Evolutionary conservation across 2,797 vertebrate species (phyloP).

Genomic region (Myiotriccus ornatus): DNA sequence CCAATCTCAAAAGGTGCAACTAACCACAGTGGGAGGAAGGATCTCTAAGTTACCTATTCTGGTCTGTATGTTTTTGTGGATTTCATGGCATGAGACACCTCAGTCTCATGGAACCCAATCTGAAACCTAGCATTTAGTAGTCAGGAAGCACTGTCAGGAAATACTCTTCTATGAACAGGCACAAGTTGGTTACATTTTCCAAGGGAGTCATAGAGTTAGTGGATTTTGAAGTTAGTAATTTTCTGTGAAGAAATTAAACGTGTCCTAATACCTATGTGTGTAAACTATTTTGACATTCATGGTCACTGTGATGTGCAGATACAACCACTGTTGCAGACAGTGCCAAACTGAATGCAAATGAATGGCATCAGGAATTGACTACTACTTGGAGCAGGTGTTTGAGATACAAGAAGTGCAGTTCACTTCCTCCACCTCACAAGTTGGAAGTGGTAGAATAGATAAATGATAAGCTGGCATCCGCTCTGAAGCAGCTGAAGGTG

Average conservation of each 20-base stretch:
- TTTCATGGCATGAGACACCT: background rate
- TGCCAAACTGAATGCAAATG: background rate
- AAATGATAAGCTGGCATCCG: background rate
- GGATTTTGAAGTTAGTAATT: background rate
- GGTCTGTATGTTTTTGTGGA: background rate
- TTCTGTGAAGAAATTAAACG: background rate
- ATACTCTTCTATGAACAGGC: background rate
- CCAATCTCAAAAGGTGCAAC: background rate
- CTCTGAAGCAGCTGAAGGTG: constrained; percentile 7
- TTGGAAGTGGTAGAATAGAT: background rate
- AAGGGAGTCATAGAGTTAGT: background rate
- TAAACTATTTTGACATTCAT: background rate
- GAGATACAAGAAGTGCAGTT: background rate
- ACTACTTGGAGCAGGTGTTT: background rate
- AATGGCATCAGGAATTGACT: background rate
- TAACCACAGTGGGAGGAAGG: background rate
- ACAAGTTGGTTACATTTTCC: background rate
- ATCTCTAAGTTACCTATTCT: background rate
- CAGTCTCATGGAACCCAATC: background rate
- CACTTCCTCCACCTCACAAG: background rate
- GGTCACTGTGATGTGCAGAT: background rate
- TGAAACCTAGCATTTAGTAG: background rate
- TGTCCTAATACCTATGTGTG: background rate
- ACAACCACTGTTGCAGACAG: background rate
- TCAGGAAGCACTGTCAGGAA: background rate